phyloP scores from a whole-genome alignment of 2,888 invertebrate species.

The Molorchus minor region DNA sequence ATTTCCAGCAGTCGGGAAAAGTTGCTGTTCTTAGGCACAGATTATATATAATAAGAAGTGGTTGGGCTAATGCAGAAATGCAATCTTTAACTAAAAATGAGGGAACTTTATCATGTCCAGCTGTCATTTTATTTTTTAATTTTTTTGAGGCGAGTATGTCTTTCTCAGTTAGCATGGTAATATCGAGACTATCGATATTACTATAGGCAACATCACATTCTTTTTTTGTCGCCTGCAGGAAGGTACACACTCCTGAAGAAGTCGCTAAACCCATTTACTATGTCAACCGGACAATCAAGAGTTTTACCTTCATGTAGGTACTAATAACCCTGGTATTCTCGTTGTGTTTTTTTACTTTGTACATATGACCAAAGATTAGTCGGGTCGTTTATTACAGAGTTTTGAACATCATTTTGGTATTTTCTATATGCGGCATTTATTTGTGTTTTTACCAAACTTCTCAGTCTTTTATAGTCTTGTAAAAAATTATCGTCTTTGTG shows the following conservation, averaged over 20 bases:
- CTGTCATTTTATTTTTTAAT: constrained; percentile 53
- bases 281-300: neutral
- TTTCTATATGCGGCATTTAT: neutral
- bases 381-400: neutral
- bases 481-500: neutral
- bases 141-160: neutral
- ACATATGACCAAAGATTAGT: neutral
- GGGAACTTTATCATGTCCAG: constrained; percentile 2
- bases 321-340: neutral
- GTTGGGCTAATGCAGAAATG: neutral
- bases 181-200: neutral
- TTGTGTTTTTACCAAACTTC: neutral
- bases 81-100: constrained; percentile 5
- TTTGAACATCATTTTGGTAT: neutral
- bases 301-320: neutral
- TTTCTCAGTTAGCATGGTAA: neutral
- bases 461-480: neutral
- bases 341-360: neutral
- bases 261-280: neutral
- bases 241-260: neutral
- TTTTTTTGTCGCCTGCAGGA: neutral
- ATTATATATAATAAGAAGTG: neutral
- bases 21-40: neutral
- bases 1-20: neutral
- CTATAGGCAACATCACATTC: neutral